Percentiles rank a stretch among this genome's conserved stretches.
These are phyloP conservation scores for Eulemur coronatus DNA, from an alignment of 2,797 vertebrate species.

Conservation along the genomic window DNA sequence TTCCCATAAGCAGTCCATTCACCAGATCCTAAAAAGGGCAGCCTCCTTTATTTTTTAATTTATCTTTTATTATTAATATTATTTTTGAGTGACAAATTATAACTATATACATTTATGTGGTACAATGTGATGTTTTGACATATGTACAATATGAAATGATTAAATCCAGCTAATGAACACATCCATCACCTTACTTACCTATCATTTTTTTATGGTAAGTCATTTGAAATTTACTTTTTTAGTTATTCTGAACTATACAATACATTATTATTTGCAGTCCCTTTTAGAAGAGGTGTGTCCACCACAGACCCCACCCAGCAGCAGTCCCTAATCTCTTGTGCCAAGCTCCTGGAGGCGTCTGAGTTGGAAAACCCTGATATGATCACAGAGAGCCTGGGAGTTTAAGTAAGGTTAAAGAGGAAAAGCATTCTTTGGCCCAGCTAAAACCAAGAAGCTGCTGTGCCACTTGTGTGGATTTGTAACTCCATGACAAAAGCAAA, in stretches of 20 bases:
- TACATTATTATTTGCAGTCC: not conserved
- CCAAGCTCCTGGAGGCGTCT: not conserved
- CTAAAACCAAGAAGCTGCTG: not conserved
- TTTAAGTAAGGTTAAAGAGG: not conserved
- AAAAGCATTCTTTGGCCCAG: not conserved
- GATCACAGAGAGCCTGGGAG: not conserved
- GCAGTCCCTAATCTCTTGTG: not conserved
- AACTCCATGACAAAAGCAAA: slow-evolving; percentile 32
- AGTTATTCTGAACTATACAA: not conserved
- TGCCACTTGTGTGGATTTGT: not conserved
- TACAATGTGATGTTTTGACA: not conserved
- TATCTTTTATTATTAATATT: not conserved
- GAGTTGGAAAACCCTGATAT: not conserved
- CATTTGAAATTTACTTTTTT: not conserved
- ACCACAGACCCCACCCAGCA: not conserved
- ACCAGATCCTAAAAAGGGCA: not conserved
- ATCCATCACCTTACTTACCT: not conserved
- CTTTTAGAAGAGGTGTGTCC: not conserved
- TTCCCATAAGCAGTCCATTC: not conserved
- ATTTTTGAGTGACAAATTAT: not conserved
- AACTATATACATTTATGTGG: not conserved
- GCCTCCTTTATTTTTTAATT: not conserved
- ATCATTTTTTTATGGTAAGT: not conserved
- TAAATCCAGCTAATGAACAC: not conserved
- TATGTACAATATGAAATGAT: not conserved